Conservation (phyloP, 2,888 invertebrate species). For the Dioctria rufipes region DNA sequence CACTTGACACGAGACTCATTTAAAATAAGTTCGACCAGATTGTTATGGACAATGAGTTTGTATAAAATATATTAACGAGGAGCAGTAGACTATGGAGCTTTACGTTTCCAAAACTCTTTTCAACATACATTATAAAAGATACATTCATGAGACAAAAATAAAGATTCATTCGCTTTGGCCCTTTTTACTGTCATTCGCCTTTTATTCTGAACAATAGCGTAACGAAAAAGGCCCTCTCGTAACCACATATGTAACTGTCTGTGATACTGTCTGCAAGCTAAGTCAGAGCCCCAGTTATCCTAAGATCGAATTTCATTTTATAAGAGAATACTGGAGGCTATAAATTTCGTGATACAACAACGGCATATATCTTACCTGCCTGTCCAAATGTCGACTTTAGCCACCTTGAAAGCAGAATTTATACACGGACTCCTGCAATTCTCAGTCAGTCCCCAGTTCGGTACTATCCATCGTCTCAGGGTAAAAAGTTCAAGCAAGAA, state of each 20-base stretch:
- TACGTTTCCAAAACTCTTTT: slow-evolving; percentile 37
- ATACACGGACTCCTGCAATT: slow-evolving; percentile 52
- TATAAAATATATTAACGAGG: neutral
- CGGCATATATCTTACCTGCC: slow-evolving; percentile 59
- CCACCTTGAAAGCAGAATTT: slow-evolving; percentile 60
- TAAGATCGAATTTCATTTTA: slow-evolving; percentile 59
- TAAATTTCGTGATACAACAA: slow-evolving; percentile 58
- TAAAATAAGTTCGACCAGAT: neutral
- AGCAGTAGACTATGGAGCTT: neutral
- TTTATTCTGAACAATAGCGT: slow-evolving; percentile 47
- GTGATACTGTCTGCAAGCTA: slow-evolving; percentile 47
- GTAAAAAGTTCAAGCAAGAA: slow-evolving; percentile 5
- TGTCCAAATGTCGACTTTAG: slow-evolving; percentile 60
- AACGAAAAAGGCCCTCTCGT: slow-evolving; percentile 49
- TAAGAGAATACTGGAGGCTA: slow-evolving; percentile 56
- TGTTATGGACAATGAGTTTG: slow-evolving; percentile 12
- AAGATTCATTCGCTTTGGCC: slow-evolving; percentile 19
- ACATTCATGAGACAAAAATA: neutral
- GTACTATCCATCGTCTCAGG: neutral
- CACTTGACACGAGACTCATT: slow-evolving; percentile 1
- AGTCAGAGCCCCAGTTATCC: slow-evolving; percentile 52
- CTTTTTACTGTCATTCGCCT: slow-evolving; percentile 27
- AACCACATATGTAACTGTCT: slow-evolving; percentile 49
- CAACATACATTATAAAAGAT: slow-evolving; percentile 30
- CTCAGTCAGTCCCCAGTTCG: neutral